Percentiles rank a stretch among this genome's conserved stretches.
Conservation (phyloP, 2,797 vertebrate genomes). For the Leptodactylus fallax region DNA sequence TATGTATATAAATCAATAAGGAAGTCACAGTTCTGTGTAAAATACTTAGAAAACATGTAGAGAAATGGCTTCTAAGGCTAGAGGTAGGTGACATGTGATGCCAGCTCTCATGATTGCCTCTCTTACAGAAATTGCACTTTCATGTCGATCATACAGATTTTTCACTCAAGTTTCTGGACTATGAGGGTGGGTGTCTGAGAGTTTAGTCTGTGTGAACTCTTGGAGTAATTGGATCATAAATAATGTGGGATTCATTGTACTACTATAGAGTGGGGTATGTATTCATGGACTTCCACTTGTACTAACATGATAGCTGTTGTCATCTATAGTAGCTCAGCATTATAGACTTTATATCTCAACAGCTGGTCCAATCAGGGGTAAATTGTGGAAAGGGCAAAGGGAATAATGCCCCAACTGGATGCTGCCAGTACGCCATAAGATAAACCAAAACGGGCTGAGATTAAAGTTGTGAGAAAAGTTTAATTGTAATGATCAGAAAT, state of each 20-base stretch:
- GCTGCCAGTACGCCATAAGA: background rate
- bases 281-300: background rate
- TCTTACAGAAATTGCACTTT: background rate
- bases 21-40: slow-evolving; percentile 9
- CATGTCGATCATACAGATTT: background rate
- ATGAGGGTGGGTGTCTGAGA: background rate
- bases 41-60: background rate
- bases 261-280: background rate
- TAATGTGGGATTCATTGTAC: background rate
- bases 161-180: background rate
- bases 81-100: background rate
- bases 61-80: background rate
- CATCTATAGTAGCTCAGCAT: too few species aligned
- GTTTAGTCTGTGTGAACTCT: background rate
- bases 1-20: slow-evolving; percentile 32
- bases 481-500: too few species aligned
- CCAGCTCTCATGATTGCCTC: background rate
- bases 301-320: background rate
- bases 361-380: background rate
- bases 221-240: background rate
- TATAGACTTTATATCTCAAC: background rate
- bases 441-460: background rate
- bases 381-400: background rate
- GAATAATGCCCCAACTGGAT: background rate
- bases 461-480: too few species aligned